phyloP scores from a whole-genome alignment of 2,888 invertebrate species.

The Laothoe populi region DNA sequence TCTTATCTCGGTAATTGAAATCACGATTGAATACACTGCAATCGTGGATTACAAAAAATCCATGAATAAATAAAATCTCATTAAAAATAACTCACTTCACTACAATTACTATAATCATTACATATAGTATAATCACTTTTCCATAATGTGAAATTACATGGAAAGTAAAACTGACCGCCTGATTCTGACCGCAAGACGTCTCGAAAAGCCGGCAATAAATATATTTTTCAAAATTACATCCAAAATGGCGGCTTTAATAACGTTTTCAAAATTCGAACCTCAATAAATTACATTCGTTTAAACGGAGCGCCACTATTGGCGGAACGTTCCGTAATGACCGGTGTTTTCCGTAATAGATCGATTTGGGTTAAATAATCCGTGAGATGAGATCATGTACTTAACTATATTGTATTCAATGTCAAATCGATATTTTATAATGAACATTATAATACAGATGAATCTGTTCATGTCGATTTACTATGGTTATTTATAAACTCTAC shows the following conservation, averaged over 20 bases:
- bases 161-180: conserved; percentile 47
- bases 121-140: conserved; percentile 56
- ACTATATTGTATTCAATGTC: conserved; percentile 65
- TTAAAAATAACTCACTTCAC: conserved; percentile 48
- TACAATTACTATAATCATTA: conserved; percentile 50
- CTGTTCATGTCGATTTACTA: conserved; percentile 54
- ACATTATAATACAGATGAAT: conserved; percentile 47
- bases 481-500: background rate
- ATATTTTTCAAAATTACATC: conserved; percentile 70
- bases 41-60: conserved; percentile 50
- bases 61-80: conserved; percentile 75
- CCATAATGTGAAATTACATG: conserved; percentile 63
- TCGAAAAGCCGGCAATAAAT: conserved; percentile 55
- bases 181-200: conserved; percentile 45
- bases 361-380: conserved; percentile 81
- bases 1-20: conserved; percentile 74
- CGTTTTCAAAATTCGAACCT: conserved; percentile 75
- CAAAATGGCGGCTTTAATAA: conserved; percentile 71
- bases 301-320: conserved; percentile 67
- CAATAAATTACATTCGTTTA: conserved; percentile 75
- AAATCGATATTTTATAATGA: conserved; percentile 53
- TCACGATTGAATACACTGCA: conserved; percentile 64
- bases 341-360: conserved; percentile 74
- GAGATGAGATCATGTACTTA: conserved; percentile 75
- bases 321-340: conserved; percentile 62